phyloP scores from a whole-genome alignment of 2,797 vertebrate species.

The Myotis vivesi region DNA sequence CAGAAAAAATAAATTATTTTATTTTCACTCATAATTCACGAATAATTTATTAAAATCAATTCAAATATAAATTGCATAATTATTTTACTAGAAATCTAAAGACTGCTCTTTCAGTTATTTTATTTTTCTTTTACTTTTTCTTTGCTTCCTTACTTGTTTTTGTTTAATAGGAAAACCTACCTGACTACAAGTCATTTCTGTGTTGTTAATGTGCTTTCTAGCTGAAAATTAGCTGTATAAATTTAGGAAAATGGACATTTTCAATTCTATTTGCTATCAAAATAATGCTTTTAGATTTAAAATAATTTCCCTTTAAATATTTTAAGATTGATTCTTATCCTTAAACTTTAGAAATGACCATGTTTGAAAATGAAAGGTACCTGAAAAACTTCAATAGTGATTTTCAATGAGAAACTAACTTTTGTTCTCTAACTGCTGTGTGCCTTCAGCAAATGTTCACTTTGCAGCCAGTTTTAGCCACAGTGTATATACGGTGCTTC shows the following conservation, averaged over 20 bases:
- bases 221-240: not conserved
- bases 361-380: not conserved
- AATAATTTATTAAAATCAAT: not conserved
- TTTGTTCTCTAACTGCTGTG: not conserved
- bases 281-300: not conserved
- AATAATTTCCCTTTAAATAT: not conserved
- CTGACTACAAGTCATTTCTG: not conserved
- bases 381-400: not conserved
- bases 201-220: not conserved
- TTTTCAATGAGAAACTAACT: slow-evolving; percentile 39
- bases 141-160: not conserved
- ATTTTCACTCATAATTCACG: not conserved
- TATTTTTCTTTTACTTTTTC: not conserved
- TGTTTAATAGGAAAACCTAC: not conserved
- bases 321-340: not conserved
- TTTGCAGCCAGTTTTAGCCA: slow-evolving; percentile 55
- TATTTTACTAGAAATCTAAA: not conserved
- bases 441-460: not conserved
- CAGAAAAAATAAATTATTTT: not conserved
- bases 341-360: not conserved
- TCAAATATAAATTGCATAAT: not conserved
- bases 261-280: not conserved
- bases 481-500: not conserved
- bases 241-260: not conserved
- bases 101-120: not conserved